phyloP scores from a whole-genome alignment of 53 echinoderm and acorn worm species.

The Actinopyga echinites region DNA sequence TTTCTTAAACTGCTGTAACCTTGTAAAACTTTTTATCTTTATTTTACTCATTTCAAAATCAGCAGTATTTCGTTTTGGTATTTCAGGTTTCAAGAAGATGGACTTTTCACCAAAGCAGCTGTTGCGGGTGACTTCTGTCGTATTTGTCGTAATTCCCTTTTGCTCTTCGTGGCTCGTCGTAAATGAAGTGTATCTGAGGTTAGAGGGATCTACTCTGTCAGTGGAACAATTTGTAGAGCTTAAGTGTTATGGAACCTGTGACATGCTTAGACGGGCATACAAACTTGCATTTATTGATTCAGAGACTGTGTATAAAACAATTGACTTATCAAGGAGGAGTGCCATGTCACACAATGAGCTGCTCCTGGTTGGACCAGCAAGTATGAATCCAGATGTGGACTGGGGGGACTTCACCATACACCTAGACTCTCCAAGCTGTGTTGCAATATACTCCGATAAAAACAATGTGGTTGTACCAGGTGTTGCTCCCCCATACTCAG shows the following conservation, averaged over 20 bases:
- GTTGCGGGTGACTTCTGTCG: too few species aligned
- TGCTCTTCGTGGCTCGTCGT: background rate
- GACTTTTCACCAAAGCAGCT: too few species aligned
- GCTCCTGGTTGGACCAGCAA: constrained; percentile 5
- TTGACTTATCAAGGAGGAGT: background rate
- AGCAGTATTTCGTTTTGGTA: too few species aligned
- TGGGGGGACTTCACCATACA: constrained; percentile 16
- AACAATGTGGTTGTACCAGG: background rate
- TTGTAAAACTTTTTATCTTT: too few species aligned
- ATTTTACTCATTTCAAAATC: too few species aligned
- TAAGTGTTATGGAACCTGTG: background rate
- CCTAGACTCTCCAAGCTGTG: constrained; percentile 9
- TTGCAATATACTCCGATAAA: background rate
- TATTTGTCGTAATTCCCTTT: too few species aligned
- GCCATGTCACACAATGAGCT: constrained; percentile 8
- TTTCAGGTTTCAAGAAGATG: too few species aligned
- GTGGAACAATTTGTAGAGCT: constrained; percentile 19
- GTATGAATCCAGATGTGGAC: background rate
- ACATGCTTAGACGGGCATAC: background rate
- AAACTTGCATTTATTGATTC: constrained; percentile 26
- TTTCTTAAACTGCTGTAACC: too few species aligned
- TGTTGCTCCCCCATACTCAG: background rate
- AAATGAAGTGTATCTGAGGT: constrained; percentile 6
- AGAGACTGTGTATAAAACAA: background rate
- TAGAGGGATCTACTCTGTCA: background rate